phyloP scores from a whole-genome alignment of 2,888 invertebrate species.

The Trissonchulus sp. region DNA sequence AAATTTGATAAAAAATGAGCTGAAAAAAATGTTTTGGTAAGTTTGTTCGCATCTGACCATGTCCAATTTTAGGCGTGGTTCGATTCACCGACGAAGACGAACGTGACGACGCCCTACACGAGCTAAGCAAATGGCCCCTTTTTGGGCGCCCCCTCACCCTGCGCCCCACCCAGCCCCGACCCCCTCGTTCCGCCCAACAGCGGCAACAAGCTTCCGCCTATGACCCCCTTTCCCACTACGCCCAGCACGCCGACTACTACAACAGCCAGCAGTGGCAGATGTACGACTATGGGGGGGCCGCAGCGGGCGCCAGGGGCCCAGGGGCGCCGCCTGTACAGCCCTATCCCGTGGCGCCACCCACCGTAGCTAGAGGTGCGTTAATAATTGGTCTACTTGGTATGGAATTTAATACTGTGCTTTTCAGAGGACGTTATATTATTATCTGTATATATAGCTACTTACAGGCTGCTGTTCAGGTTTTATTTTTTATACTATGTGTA shows the following conservation, averaged over 20 bases:
- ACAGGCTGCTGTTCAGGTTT: no score
- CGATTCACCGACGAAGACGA: slow-evolving; percentile 55
- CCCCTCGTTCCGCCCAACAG: slow-evolving; percentile 19
- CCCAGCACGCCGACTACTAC: slow-evolving; percentile 30
- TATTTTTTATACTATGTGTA: no score
- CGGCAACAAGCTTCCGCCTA: slow-evolving; percentile 9
- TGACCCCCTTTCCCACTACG: slow-evolving; percentile 32
- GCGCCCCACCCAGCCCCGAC: slow-evolving; percentile 40
- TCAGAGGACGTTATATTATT: no score
- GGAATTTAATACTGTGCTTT: neutral
- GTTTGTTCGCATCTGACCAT: no score
- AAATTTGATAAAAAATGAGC: no score
- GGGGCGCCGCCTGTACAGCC: neutral
- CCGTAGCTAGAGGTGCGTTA: neutral
- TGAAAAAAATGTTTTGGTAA: no score
- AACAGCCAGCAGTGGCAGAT: slow-evolving; percentile 31
- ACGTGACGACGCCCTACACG: slow-evolving; percentile 55
- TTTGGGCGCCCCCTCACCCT: slow-evolving; percentile 40
- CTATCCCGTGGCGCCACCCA: neutral
- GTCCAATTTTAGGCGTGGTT: slow-evolving; percentile 55
- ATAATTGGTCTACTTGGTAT: slow-evolving; percentile 10
- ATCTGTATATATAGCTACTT: no score
- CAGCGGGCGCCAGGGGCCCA: neutral
- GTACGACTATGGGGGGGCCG: slow-evolving; percentile 29
- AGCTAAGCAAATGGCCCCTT: slow-evolving; percentile 51